Conservation (phyloP, 2,797 vertebrate genomes). For the Podarcis lilfordi region DNA sequence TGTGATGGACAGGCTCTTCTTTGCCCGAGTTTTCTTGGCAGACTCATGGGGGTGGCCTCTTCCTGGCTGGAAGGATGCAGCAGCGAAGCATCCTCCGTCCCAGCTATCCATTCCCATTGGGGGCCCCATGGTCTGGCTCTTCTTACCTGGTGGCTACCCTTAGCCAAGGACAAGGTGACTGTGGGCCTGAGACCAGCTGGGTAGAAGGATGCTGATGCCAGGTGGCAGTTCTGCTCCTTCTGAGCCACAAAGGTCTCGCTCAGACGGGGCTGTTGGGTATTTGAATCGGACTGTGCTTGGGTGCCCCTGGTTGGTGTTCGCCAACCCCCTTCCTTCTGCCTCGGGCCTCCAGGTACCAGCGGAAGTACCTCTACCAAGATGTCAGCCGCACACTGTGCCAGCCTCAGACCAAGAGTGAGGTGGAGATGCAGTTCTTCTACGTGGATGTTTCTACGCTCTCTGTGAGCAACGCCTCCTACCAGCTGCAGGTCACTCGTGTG, state of each 20-base stretch:
- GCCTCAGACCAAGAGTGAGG: slow-evolving; percentile 84
- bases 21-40: too few species aligned
- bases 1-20: background rate
- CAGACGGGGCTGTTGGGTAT: background rate
- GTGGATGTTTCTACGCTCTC: slow-evolving; percentile 95
- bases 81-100: background rate
- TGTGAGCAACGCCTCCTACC: slow-evolving; percentile 83
- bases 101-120: too few species aligned
- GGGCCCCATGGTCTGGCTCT: background rate
- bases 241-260: too few species aligned
- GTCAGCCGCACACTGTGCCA: slow-evolving; percentile 94
- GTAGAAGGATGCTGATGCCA: background rate
- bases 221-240: background rate
- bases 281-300: background rate
- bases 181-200: background rate
- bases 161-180: background rate
- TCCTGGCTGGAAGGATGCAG: background rate
- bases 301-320: background rate
- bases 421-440: slow-evolving; percentile 92
- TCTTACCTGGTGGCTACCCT: background rate
- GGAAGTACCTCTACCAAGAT: slow-evolving; percentile 93
- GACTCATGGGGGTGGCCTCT: too few species aligned
- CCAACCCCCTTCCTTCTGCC: background rate
- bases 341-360: slow-evolving; percentile 84
- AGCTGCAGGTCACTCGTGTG: slow-evolving; percentile 89